Evolutionary conservation across 2,113 vertebrate genomes (phyloP).

Genomic region (Promerops cafer): DNA sequence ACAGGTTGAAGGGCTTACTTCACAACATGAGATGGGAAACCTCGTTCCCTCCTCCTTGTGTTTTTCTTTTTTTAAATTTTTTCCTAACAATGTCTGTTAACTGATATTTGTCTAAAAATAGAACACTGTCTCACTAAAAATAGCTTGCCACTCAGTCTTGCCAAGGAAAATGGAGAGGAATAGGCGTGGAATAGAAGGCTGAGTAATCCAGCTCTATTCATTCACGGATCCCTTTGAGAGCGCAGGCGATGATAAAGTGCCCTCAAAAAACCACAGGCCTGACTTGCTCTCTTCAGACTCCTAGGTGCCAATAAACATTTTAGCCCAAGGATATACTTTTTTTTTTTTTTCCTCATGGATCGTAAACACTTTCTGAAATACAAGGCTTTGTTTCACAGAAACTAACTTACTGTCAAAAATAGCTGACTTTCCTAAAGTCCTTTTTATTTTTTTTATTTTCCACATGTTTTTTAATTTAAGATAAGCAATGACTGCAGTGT

Average conservation of each 20-base stretch:
- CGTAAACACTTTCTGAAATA: constrained; percentile 78
- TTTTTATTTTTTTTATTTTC: background rate
- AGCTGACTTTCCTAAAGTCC: constrained; percentile 62
- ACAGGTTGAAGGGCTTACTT: constrained; percentile 79
- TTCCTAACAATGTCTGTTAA: constrained; percentile 90
- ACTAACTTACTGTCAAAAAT: constrained; percentile 66
- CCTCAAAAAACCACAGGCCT: constrained; percentile 80
- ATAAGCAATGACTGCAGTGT: constrained; percentile 35
- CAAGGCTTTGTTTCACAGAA: constrained; percentile 76
- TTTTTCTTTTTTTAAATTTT: constrained; percentile 70
- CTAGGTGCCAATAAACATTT: constrained; percentile 86
- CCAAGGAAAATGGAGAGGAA: constrained; percentile 94
- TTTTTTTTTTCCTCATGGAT: constrained; percentile 65
- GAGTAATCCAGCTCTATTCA: constrained; percentile 85
- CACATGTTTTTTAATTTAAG: constrained; percentile 48
- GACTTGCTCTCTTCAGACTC: constrained; percentile 82
- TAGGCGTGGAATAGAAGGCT: constrained; percentile 86
- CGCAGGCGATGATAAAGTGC: constrained; percentile 76
- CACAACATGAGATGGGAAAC: constrained; percentile 74
- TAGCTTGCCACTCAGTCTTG: constrained; percentile 84
- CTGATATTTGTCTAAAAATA: constrained; percentile 95
- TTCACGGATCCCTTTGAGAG: constrained; percentile 82
- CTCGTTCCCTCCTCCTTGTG: constrained; percentile 72
- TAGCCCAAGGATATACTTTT: constrained; percentile 75
- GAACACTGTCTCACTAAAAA: constrained; percentile 89